These are phyloP conservation scores for Ptychobarbus kaznakovi DNA, from an alignment of 2,797 vertebrate genomes.

Conservation along the genomic window DNA sequence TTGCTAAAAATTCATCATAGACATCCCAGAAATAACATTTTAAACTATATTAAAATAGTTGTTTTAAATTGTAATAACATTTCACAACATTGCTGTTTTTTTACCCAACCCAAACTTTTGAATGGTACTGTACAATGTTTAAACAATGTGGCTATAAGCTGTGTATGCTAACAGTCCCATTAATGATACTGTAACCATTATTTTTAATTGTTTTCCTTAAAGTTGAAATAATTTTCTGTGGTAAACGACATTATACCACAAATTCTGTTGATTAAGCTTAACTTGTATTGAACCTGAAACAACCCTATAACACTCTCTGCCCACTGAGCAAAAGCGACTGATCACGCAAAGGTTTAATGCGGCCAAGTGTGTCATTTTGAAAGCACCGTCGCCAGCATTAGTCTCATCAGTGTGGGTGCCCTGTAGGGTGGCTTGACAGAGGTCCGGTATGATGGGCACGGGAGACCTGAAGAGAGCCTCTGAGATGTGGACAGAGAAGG, in stretches of 20 bases:
- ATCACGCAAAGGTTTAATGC: constrained; percentile 46
- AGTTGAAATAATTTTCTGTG: background rate
- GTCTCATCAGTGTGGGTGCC: constrained; percentile 54
- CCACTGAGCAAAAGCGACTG: constrained; percentile 47
- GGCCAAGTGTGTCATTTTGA: constrained; percentile 57
- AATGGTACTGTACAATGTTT: background rate
- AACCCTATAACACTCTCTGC: constrained; percentile 4
- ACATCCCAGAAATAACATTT: background rate
- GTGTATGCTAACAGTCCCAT: background rate
- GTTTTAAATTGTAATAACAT: background rate
- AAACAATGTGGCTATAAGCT: background rate
- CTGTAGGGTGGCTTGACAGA: constrained; percentile 55
- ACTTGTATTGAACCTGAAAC: constrained; percentile 22
- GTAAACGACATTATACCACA: background rate
- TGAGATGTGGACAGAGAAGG: constrained; percentile 61
- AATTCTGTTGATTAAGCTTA: constrained; percentile 6
- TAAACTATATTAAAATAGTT: background rate
- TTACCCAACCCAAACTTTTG: background rate
- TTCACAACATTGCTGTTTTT: background rate
- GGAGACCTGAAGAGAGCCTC: constrained; percentile 57
- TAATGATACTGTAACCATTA: no score
- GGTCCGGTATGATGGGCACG: constrained; percentile 44
- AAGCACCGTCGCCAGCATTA: constrained; percentile 56
- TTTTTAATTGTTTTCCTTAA: background rate
- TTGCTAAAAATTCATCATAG: background rate